Evolutionary conservation across 2,888 invertebrate species (phyloP).

Genomic region (Allophyes oxyacanthae): DNA sequence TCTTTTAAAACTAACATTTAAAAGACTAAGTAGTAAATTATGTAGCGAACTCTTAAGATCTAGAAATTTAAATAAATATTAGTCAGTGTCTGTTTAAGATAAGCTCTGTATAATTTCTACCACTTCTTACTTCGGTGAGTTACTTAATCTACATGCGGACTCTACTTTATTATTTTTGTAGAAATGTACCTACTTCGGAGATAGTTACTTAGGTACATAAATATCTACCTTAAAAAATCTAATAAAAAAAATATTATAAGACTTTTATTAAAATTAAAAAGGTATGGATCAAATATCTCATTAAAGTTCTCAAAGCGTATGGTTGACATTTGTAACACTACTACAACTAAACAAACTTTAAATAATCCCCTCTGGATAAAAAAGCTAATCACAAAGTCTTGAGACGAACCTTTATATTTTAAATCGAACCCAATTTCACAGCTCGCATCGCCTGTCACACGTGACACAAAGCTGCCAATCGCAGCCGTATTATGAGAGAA

Average conservation of each 20-base stretch:
- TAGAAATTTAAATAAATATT: slow-evolving; percentile 40
- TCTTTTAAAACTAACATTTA: no score
- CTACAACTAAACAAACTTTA: slow-evolving; percentile 83
- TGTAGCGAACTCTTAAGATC: slow-evolving; percentile 26
- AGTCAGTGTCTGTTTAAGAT: slow-evolving; percentile 39
- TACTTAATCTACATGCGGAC: slow-evolving; percentile 17
- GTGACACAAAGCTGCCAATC: slow-evolving; percentile 88
- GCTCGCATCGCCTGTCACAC: slow-evolving; percentile 87
- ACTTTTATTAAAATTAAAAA: no score
- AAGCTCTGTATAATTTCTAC: slow-evolving; percentile 39
- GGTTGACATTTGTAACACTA: slow-evolving; percentile 73
- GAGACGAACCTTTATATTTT: slow-evolving; percentile 84
- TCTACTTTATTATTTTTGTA: no score
- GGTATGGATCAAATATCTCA: slow-evolving; percentile 56
- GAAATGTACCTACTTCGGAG: no score
- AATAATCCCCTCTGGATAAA: slow-evolving; percentile 80
- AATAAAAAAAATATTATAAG: no score
- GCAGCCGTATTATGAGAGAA: slow-evolving; percentile 83
- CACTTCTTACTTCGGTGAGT: slow-evolving; percentile 39
- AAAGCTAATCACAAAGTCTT: slow-evolving; percentile 79
- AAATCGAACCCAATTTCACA: slow-evolving; percentile 88
- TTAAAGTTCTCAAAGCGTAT: slow-evolving; percentile 55
- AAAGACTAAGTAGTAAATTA: neutral
- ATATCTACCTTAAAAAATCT: no score
- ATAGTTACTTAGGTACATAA: no score